Percentiles rank a stretch among this genome's conserved stretches.
These are phyloP conservation scores for Arctopsyche grandis DNA, from an alignment of 1,140 invertebrate species.

Conservation along the genomic window DNA sequence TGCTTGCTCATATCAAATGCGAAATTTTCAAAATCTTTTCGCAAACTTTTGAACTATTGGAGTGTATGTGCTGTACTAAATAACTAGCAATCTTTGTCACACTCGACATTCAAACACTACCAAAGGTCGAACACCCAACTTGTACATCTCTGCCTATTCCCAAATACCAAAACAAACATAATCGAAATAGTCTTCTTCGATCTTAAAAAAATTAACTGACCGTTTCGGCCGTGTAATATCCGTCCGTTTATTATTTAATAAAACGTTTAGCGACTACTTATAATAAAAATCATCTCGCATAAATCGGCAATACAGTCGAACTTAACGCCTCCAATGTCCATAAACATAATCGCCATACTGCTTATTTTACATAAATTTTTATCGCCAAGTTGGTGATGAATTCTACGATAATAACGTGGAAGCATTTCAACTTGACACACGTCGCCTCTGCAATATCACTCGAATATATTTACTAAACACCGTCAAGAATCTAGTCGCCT, in stretches of 20 bases:
- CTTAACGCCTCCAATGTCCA: conserved; percentile 15
- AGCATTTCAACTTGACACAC: background rate
- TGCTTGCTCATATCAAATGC: too few species aligned
- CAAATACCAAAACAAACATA: too few species aligned
- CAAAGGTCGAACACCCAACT: too few species aligned
- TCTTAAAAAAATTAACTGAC: background rate
- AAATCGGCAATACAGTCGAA: conserved; percentile 13
- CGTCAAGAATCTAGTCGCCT: too few species aligned
- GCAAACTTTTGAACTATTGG: too few species aligned
- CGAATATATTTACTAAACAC: too few species aligned
- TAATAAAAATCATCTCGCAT: conserved; percentile 15
- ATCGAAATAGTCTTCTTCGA: too few species aligned
- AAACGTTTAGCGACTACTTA: conserved; percentile 22
- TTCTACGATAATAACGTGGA: background rate
- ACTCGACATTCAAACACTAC: too few species aligned
- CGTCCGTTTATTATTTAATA: background rate
- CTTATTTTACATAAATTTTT: background rate
- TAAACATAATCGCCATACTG: background rate
- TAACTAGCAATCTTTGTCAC: too few species aligned
- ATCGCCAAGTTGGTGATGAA: background rate
- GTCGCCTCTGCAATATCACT: background rate
- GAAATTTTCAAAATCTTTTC: too few species aligned
- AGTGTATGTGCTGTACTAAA: too few species aligned
- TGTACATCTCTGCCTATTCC: too few species aligned
- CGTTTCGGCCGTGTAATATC: background rate